A percentile compares a stretch with the other conserved stretches of the same genome.
phyloP scores from a whole-genome alignment of 2,797 vertebrate genomes.

The Bryconaethiops microstoma region DNA sequence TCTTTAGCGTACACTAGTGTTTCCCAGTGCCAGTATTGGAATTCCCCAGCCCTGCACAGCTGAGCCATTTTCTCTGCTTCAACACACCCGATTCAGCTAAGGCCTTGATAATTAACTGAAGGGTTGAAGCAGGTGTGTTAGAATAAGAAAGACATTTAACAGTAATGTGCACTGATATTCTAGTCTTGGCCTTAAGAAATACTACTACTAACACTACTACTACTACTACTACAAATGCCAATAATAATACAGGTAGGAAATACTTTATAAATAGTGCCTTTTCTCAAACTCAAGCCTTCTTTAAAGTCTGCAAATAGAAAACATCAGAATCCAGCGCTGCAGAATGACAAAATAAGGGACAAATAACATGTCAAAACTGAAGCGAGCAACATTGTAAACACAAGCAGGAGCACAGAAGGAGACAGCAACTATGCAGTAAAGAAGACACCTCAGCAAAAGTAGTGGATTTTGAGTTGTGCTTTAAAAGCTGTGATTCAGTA shows the following conservation, averaged over 20 bases:
- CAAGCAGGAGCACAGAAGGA: not conserved
- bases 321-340: not conserved
- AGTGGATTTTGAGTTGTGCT: not conserved
- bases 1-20: not conserved
- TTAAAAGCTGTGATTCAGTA: not conserved
- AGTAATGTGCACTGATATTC: not conserved
- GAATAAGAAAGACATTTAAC: not conserved
- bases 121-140: conserved; percentile 19
- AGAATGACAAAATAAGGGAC: not conserved
- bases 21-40: not conserved
- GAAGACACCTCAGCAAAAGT: not conserved
- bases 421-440: not conserved
- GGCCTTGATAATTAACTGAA: conserved; percentile 25
- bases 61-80: conserved; percentile 6
- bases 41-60: not conserved
- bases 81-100: conserved; percentile 30
- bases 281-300: not conserved
- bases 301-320: not conserved
- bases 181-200: not conserved
- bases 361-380: not conserved
- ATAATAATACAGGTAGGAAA: too few relatives aligned
- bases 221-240: not conserved
- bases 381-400: not conserved
- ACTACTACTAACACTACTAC: not conserved
- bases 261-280: too few relatives aligned